These are phyloP conservation scores for Ophioninae sp. DNA, from an alignment of 2,888 invertebrate genomes.

Conservation along the genomic window DNA sequence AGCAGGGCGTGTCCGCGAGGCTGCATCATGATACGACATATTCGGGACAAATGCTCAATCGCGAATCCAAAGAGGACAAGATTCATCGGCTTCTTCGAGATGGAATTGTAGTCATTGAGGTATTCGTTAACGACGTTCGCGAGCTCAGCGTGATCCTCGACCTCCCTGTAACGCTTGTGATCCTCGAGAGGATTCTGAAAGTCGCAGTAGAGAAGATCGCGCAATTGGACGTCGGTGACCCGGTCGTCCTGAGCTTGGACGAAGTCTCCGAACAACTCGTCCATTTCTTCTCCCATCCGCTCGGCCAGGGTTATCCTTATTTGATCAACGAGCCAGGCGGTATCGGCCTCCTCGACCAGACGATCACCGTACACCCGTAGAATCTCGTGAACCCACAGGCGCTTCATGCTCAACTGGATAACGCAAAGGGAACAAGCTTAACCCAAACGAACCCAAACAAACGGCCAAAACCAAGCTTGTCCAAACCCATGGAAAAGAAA, in stretches of 20 bases:
- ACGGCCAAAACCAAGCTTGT: too few relatives aligned
- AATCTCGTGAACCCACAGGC: conserved; percentile 97
- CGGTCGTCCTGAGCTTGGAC: conserved; percentile 70
- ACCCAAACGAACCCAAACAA: too few relatives aligned
- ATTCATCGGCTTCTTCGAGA: conserved; percentile 98
- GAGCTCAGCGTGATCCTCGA: conserved; percentile 90
- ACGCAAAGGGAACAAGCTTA: too few relatives aligned
- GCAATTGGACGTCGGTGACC: conserved; percentile 91
- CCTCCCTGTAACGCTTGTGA: conserved; percentile 89
- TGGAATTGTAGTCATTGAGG: conserved; percentile 94
- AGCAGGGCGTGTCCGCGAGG: conserved; percentile 94
- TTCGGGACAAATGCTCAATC: conserved; percentile 95
- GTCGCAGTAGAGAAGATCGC: conserved; percentile 96
- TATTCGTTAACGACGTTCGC: conserved; percentile 92
- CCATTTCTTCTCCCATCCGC: conserved; percentile 86
- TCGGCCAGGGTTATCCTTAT: conserved; percentile 84
- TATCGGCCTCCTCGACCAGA: conserved; percentile 91
- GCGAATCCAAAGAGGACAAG: conserved; percentile 96
- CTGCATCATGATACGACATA: conserved; percentile 95
- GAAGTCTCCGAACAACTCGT: conserved; percentile 87
- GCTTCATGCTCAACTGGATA: conserved; percentile 89
- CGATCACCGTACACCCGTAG: conserved; percentile 96
- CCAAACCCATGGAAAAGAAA: too few relatives aligned
- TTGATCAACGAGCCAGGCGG: conserved; percentile 90
- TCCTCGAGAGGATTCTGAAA: conserved; percentile 96